phyloP scores from a whole-genome alignment of 2,888 invertebrate genomes.

The Cerceris rybyensis region DNA sequence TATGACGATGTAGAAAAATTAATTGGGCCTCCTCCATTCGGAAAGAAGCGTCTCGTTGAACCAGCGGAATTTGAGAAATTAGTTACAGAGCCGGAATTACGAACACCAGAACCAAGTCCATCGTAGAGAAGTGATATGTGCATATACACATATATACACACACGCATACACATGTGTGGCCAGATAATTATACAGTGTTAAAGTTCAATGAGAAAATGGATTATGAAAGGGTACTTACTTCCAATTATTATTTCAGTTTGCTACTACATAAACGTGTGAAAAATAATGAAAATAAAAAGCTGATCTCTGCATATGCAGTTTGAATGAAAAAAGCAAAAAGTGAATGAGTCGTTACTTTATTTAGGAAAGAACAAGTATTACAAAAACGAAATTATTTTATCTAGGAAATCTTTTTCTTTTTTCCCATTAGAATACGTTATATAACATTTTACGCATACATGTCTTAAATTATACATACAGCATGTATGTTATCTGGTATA shows the following conservation, averaged over 20 bases:
- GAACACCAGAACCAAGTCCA: background rate
- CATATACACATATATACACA: slow-evolving; percentile 2
- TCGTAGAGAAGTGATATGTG: background rate
- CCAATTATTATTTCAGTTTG: background rate
- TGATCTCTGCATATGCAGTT: background rate
- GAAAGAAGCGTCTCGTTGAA: slow-evolving; percentile 88
- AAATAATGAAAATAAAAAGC: background rate
- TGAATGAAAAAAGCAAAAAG: slow-evolving; percentile 10
- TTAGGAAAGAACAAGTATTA: slow-evolving; percentile 6
- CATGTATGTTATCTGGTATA: too few relatives aligned
- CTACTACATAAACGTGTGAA: background rate
- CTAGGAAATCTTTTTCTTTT: background rate
- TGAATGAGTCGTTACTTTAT: slow-evolving; percentile 29
- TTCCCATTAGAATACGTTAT: background rate
- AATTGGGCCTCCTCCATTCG: slow-evolving; percentile 94
- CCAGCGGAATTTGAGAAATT: slow-evolving; percentile 89
- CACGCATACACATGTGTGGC: background rate
- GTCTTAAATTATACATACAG: too few relatives aligned
- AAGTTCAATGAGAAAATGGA: slow-evolving; percentile 13
- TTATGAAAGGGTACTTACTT: slow-evolving; percentile 12
- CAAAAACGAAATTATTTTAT: too few relatives aligned
- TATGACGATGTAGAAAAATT: slow-evolving; percentile 94
- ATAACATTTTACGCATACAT: too few relatives aligned
- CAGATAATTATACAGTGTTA: slow-evolving; percentile 39
- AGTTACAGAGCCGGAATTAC: slow-evolving; percentile 32